Evolutionary conservation across 2,797 vertebrate genomes (phyloP).

Genomic region (Kryptolebias ocellatus): DNA sequence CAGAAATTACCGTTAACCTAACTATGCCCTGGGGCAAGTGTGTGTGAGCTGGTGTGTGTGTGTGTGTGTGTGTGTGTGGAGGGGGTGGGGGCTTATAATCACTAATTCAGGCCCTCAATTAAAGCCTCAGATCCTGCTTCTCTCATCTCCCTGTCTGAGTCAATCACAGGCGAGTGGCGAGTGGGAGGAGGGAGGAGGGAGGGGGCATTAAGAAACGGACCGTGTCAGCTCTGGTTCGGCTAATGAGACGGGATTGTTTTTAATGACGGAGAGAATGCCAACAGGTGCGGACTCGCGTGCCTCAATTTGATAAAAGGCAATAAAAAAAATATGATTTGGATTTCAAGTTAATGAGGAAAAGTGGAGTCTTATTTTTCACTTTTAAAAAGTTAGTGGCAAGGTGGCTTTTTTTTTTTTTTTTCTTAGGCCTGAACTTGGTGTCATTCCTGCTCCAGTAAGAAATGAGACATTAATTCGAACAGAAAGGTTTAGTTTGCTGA

Average conservation of each 20-base stretch:
- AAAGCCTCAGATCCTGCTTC: slow-evolving; percentile 79
- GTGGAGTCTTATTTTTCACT: slow-evolving; percentile 52
- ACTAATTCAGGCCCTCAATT: slow-evolving; percentile 88
- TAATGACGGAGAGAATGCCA: slow-evolving; percentile 78
- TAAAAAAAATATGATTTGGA: slow-evolving; percentile 69
- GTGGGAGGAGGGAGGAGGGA: slow-evolving; percentile 38
- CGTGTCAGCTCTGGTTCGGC: slow-evolving; percentile 74
- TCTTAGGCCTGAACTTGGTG: slow-evolving; percentile 1
- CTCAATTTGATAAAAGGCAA: slow-evolving; percentile 72
- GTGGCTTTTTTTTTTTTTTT: background rate
- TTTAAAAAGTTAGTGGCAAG: slow-evolving; percentile 45
- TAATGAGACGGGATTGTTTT: slow-evolving; percentile 83
- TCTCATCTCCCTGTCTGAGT: slow-evolving; percentile 87
- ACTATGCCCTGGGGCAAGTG: slow-evolving; percentile 77
- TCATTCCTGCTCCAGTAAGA: too few species aligned
- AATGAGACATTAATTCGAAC: too few species aligned
- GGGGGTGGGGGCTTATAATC: slow-evolving; percentile 73
- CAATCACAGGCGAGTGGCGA: slow-evolving; percentile 77
- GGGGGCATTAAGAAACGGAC: slow-evolving; percentile 74
- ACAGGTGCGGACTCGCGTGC: slow-evolving; percentile 65
- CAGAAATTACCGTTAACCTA: slow-evolving; percentile 86
- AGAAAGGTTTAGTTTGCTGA: too few species aligned
- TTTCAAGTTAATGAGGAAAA: slow-evolving; percentile 76
- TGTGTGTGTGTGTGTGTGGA: slow-evolving; percentile 17
- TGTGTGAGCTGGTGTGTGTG: slow-evolving; percentile 54